Evolutionary conservation across 1,140 invertebrate species (phyloP), one percentile per base, ranked within the genome.

Genomic region (Drosophila repleta): DNA sequence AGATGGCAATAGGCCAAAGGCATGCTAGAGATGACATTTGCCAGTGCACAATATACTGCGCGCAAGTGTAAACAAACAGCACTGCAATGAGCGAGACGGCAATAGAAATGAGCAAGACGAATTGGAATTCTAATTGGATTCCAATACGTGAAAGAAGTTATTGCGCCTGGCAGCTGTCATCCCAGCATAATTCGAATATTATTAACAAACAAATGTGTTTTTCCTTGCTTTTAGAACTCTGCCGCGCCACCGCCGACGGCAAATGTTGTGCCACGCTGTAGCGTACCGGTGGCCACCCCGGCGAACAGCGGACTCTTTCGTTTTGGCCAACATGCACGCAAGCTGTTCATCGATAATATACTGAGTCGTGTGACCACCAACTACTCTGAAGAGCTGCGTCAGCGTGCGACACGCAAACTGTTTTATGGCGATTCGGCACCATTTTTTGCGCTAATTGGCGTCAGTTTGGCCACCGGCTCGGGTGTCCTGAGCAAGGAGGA

Each of bases 401-500:
- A 93, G 72, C 92, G 93, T 48, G 94, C 95, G 2, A 93, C 94
- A 0, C 94, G 93, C 73, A 92, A 92, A 73, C 92, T 96, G 1
- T 93, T 96, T 11, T 95, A 93, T 90, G 95, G 95, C 0, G 94
- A 96, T 88, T 95, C 95, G 0, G 93, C 93, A 6, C 95, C 96
- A 1, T 95, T 96, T 73, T 95, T 97, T 80, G 95, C 95, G 18
- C 88, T 96, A 3, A 94, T 96, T 39, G 96, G 96, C 10, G 93
- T 96, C 1, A 95, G 95, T 45, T 90, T 96, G 56, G 95, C 95
- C 5, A 95, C 95, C 24, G 96, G 95, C 1, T 93, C 94, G 46
- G 95, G 95, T 4, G 94, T 96, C 49, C 90, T 97, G n/a, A 96
- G 95, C 2, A 95, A 96, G 79, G 95, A 96, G 67, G 95, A 96